Percentiles rank a stretch among this genome's conserved stretches.
Conservation (phyloP, 2,797 vertebrate species). For the Enteromius anoplus region DNA sequence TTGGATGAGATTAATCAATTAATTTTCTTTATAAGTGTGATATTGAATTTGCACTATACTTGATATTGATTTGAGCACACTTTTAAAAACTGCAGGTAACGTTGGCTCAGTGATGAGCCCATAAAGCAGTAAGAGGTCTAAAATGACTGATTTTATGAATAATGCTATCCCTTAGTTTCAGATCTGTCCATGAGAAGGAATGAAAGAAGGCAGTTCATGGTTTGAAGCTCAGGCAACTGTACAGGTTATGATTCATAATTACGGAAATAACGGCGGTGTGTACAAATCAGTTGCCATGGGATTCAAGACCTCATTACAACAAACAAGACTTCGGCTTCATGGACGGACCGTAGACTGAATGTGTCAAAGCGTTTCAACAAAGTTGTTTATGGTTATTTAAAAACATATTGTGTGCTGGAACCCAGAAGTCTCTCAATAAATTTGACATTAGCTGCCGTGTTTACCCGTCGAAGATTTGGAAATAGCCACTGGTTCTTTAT, state of each 20-base stretch:
- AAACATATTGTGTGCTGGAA: not conserved
- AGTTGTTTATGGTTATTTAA: not conserved
- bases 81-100: slow-evolving; percentile 10
- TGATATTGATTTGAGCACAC: not conserved
- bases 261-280: not conserved
- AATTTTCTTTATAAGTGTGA: not conserved
- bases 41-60: not conserved
- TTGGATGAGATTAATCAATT: too few relatives aligned
- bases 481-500: not conserved
- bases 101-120: not conserved
- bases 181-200: not conserved
- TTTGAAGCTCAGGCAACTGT: not conserved
- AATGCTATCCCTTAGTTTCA: not conserved
- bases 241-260: slow-evolving; percentile 15
- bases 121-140: slow-evolving; percentile 8
- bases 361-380: not conserved
- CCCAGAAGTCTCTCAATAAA: not conserved
- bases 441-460: not conserved
- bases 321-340: not conserved
- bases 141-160: slow-evolving; percentile 13
- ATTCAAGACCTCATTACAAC: slow-evolving; percentile 32
- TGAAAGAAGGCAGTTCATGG: not conserved
- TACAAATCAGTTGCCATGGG: slow-evolving; percentile 19
- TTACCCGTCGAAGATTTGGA: not conserved
- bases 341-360: not conserved